Evolutionary conservation across 2,888 invertebrate genomes (phyloP).

Genomic region (Hydrotaea diabolus): DNA sequence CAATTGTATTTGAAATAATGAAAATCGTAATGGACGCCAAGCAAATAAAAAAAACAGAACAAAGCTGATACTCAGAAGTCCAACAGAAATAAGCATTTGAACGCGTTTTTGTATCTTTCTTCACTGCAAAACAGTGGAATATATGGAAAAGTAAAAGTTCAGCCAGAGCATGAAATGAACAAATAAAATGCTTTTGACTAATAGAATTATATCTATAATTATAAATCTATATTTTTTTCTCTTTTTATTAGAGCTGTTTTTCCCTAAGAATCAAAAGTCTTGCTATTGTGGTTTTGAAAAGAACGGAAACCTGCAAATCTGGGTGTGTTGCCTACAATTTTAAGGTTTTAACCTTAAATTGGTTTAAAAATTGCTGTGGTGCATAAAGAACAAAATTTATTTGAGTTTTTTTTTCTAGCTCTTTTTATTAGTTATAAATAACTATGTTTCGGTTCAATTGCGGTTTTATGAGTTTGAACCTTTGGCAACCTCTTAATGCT

Average conservation of each 20-base stretch:
- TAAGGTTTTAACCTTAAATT: conserved; percentile 60
- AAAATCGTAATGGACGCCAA: background rate
- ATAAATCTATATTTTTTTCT: conserved; percentile 54
- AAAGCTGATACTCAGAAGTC: background rate
- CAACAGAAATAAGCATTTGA: background rate
- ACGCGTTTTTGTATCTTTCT: background rate
- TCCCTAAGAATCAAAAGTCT: background rate
- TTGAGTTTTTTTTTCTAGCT: conserved; percentile 2
- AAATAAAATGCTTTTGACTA: conserved; percentile 51
- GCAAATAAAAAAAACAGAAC: no score
- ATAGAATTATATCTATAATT: conserved; percentile 65
- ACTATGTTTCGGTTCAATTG: background rate
- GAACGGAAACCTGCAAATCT: conserved; percentile 17
- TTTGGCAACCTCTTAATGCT: conserved; percentile 13
- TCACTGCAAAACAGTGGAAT: background rate
- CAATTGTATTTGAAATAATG: conserved; percentile 49
- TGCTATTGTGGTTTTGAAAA: background rate
- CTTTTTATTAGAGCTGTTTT: background rate
- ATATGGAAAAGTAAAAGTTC: conserved; percentile 18
- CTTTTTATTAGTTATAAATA: background rate
- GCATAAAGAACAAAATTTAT: background rate
- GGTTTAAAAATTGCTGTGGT: conserved; percentile 47
- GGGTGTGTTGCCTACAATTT: conserved; percentile 48
- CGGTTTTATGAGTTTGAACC: conserved; percentile 22
- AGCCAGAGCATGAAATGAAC: background rate